Evolutionary conservation across 1,140 invertebrate species (phyloP), one percentile per base, ranked within the genome.

Genomic region (Orchestia grillus): DNA sequence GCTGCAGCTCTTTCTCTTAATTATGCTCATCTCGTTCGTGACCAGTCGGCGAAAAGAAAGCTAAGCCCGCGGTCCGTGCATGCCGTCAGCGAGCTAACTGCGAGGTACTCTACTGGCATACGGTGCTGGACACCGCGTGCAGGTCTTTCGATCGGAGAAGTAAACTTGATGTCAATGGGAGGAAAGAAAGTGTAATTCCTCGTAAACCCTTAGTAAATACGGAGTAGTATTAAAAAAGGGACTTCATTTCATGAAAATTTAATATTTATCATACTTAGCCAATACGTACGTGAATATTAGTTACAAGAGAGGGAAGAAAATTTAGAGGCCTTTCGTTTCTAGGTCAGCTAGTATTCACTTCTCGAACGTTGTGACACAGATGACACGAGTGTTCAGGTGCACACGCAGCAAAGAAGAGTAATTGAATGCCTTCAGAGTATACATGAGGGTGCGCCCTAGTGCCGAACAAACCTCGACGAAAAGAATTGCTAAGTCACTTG

Each of bases 401-500:
- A 41, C n/a, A 42, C 41, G 43, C 28, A 90, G 88, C 41, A 36
- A 90, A 42, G 41, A 90, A 41, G 42, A 90, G 15, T 90, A 90
- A 90, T 90, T 90, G 88, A 42, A 77, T 44, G 43, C 42, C 41
- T 90, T 90, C 41, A 3, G 41, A 41, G 88, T 42, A 90, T 42
- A 90, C 4, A 44, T 8, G 88, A 42, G 88, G 88, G 36, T 90
- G 41, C 92, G 92, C 92, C 44, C 40, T 44, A 94, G 45, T 94
- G 44, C 44, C 92, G 41, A 94, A 94, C 92, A 42, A 90, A 42
- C 88, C 88, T 47, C 44, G 44, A 47, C 40, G 44, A 45, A 44
- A 45, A n/a, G 92, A 94, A 90, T 15, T 47, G 92, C 92, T 45
- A 94, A 94, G 92, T 94, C 92, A 94, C 44, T 94, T 94, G 92